Percentiles rank a stretch among this genome's conserved stretches.
Evolutionary conservation across 2,113 vertebrate genomes (phyloP).

Genomic region (Poeciliopsis prolifica): DNA sequence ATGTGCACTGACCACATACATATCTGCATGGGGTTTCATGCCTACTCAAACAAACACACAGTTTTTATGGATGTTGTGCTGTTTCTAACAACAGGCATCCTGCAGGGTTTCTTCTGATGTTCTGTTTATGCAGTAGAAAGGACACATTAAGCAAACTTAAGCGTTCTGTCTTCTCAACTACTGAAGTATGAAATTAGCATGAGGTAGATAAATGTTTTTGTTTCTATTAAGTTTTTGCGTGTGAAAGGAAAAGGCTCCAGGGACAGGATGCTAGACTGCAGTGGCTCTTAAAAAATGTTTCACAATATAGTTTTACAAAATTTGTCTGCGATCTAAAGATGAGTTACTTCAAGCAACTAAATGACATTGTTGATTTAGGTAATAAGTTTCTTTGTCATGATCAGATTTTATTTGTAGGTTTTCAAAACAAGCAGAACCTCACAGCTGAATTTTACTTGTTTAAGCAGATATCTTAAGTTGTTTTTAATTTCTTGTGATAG

Average conservation of each 20-base stretch:
- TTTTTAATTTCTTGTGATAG: conserved; percentile 46
- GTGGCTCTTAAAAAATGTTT: neutral
- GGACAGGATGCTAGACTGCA: neutral
- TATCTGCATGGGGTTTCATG: conserved; percentile 28
- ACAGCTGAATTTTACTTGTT: conserved; percentile 40
- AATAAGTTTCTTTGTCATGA: conserved; percentile 19
- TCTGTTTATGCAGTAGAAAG: conserved; percentile 26
- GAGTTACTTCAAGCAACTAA: conserved; percentile 8
- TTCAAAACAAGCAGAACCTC: conserved; percentile 1
- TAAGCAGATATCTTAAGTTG: conserved; percentile 51
- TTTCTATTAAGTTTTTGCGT: neutral
- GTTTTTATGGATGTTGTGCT: conserved; percentile 15
- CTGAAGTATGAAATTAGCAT: conserved; percentile 67
- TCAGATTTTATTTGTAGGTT: too few relatives aligned
- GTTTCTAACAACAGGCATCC: conserved; percentile 26
- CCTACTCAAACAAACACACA: conserved; percentile 2
- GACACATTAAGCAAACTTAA: conserved; percentile 71
- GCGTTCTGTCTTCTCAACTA: conserved; percentile 66
- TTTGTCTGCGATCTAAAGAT: neutral
- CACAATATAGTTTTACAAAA: neutral
- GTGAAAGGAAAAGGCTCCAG: neutral
- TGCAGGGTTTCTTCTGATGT: conserved; percentile 24
- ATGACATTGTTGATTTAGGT: conserved; percentile 20
- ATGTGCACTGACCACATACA: conserved; percentile 48
- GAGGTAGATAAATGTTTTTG: neutral